Base-by-base conservation (phyloP, 2,888 invertebrate species). In the Mimumesa dahlbomi region DNA sequence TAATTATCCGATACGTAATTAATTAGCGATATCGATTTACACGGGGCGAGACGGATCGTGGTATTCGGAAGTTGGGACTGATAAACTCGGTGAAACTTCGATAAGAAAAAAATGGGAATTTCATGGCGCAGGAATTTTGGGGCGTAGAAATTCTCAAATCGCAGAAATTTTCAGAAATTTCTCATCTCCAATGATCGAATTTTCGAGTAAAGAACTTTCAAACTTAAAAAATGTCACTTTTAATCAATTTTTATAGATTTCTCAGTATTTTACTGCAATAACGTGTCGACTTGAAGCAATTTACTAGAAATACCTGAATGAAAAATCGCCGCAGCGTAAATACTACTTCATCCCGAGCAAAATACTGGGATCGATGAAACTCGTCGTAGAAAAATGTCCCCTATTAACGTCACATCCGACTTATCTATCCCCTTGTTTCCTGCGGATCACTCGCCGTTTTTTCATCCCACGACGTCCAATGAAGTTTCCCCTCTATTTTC, bases 401-500 rank as follows among this genome's bases (percentile, higher is more conserved):
- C 45, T 40, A 22, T 40, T 53, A 56, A 56, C 43, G 36, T 19
- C 40, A 56, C 16, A 31, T 34, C 16, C 7, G 13, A 42, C 29
- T 25, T 53, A 50, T 50, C 38, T 13, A 36, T 36, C 50, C 21
- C 21, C 36, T 13, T 9, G 29, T 36, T 38, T 11, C 38, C 45
- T n/a, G 13, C 50, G 18, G n/a, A 31, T 38, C 21, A 16, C 38
- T n/a, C 31, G 19, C 53, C 53, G 29, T 14, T 18, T 18, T 36
- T 14, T 40, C 21, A 7, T 25, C 22, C 45, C 34, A 11, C 14
- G 34, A 3, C n/a, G n/a, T 34, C 40, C 56, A 29, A 50, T 45
- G 50, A 56, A 45, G 48, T 68, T 52, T 46, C 52, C 25, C 21
- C 50, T 43, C 16, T 25, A 53, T 59, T 70, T 66, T 42, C 61